phyloP scores from a whole-genome alignment of 2,888 invertebrate genomes.

The Ennomos erosarius region DNA sequence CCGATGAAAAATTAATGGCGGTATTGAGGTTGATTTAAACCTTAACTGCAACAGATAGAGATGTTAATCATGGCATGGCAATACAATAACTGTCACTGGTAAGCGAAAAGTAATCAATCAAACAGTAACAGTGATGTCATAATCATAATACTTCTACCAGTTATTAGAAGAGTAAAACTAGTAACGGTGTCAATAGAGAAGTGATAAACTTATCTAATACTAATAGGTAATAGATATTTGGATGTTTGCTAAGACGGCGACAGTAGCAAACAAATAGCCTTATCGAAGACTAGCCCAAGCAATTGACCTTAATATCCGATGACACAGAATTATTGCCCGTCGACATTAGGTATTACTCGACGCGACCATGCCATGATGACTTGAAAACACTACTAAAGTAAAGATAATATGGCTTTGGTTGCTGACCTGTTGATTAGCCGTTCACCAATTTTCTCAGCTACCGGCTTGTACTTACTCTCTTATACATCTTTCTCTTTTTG shows the following conservation, averaged over 20 bases:
- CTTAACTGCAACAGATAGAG: conserved; percentile 7
- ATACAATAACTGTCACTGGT: conserved; percentile 12
- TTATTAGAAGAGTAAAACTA: conserved; percentile 22
- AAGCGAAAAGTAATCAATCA: conserved; percentile 38
- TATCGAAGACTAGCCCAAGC: conserved; percentile 72
- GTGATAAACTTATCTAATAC: conserved; percentile 53
- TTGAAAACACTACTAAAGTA: conserved; percentile 3
- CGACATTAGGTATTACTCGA: conserved; percentile 36
- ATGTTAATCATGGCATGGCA: conserved; percentile 5
- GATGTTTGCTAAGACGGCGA: conserved; percentile 56
- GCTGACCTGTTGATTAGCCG: too few species aligned
- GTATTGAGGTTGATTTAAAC: conserved; percentile 5
- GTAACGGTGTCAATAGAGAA: conserved; percentile 48
- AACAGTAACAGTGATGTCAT: conserved; percentile 29
- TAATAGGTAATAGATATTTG: conserved; percentile 42
- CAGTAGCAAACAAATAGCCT: conserved; percentile 63
- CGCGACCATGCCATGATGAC: conserved; percentile 3
- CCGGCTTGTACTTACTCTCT: too few species aligned
- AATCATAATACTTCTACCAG: conserved; percentile 18
- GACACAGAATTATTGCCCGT: conserved; percentile 62
- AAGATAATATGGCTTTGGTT: background rate
- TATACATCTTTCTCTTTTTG: too few species aligned
- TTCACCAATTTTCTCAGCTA: too few species aligned
- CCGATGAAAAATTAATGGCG: background rate
- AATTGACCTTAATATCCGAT: conserved; percentile 75